These are phyloP conservation scores for Melitaea cinxia DNA, from an alignment of 1,140 invertebrate species.

Conservation along the genomic window DNA sequence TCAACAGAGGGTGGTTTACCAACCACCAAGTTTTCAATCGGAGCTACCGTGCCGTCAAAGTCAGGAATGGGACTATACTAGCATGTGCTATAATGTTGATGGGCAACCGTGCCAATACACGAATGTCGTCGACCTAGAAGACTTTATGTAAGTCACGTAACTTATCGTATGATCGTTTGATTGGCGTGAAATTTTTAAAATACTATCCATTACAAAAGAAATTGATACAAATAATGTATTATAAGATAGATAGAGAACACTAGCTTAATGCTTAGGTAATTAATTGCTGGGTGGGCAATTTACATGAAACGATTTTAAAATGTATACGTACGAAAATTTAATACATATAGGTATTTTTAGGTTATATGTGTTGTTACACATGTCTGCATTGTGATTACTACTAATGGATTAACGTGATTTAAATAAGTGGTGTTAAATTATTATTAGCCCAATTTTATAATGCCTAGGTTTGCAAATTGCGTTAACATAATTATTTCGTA, in stretches of 20 bases:
- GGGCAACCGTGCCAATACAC: constrained; percentile 85
- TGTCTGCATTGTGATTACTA: no score
- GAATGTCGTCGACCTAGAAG: constrained; percentile 85
- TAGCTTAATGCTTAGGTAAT: no score
- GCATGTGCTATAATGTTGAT: constrained; percentile 83
- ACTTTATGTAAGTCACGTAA: constrained; percentile 86
- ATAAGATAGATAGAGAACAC: neutral
- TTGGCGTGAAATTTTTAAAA: neutral
- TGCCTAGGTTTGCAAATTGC: no score
- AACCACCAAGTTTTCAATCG: constrained; percentile 40
- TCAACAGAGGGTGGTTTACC: constrained; percentile 44
- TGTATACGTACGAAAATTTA: no score
- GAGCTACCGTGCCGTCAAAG: constrained; percentile 79
- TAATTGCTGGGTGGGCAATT: no score
- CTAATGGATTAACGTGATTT: no score
- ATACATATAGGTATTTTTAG: no score
- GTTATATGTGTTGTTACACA: no score
- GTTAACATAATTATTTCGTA: no score
- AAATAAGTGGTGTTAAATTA: no score
- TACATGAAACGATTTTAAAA: no score
- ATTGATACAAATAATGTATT: neutral
- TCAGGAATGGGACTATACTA: constrained; percentile 82
- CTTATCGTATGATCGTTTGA: constrained; percentile 10
- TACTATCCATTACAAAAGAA: neutral
- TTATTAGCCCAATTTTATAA: no score